Percentiles rank a stretch among this genome's conserved stretches.
Conservation (phyloP, 2,888 invertebrate species). For the Lithophane leautieri region DNA sequence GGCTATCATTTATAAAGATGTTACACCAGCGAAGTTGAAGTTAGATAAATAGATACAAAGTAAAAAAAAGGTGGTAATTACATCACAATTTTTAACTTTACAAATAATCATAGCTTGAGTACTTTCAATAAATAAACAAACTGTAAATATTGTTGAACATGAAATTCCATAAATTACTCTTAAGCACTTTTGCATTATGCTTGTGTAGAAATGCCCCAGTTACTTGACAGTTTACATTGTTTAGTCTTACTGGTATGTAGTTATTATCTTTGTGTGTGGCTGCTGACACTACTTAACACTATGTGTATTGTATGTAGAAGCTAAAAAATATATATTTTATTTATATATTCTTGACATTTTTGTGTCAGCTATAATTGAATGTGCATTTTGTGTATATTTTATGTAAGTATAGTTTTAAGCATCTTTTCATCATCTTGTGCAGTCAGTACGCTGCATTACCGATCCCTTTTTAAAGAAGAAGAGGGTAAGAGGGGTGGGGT, state of each 20-base stretch:
- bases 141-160: background rate
- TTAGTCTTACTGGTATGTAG: background rate
- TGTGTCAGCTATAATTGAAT: background rate
- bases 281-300: background rate
- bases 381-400: background rate
- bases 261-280: background rate
- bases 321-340: background rate
- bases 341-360: background rate
- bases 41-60: background rate
- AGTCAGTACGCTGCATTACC: background rate
- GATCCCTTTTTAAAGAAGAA: background rate
- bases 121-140: background rate
- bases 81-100: background rate
- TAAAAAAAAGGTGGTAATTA: background rate
- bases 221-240: background rate
- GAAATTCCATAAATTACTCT: background rate
- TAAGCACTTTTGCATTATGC: conserved; percentile 11
- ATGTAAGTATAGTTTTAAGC: background rate
- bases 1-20: too few species aligned
- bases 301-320: too few species aligned
- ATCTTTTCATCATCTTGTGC: background rate
- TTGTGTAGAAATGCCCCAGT: background rate
- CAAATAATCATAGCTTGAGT: background rate
- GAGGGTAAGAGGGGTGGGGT: background rate
- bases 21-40: background rate